Base-by-base conservation (phyloP, 2,797 vertebrate genomes). In the Silurus aristotelis region DNA sequence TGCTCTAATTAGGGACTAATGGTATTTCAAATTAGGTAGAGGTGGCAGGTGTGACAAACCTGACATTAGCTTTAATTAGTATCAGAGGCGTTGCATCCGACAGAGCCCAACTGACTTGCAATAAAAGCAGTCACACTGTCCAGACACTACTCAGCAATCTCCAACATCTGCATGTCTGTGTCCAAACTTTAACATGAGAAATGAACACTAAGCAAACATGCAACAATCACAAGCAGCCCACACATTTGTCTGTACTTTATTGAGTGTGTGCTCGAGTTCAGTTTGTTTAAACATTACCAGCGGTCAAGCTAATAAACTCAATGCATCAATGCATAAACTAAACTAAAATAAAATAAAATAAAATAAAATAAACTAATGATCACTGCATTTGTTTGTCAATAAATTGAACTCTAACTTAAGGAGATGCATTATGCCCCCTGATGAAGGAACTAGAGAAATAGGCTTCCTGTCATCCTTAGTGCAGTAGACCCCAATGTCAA, bases 281-380 rank as follows among this genome's bases (percentile, higher is more conserved):
- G 19, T 71, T 85, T 27, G 71, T 87, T 88, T 88, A 87, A 86
- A 90, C 89, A 76, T 66, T 76, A 83, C 20, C 84, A 83, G 76
- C 82, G 84, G 86, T 83, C 86, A 89, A 63, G 83, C 81, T 86
- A 84, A 89, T 87, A 89, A 87, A 86, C 86, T 78, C 22, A 83
- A 85, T 87, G 89, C 38, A 89, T 87, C 82, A 61, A 78, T 84
- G 38, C 38, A 4, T 38, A 38, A 38, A 38, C 38, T 38, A 38
- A 38, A 38, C 0, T 38, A 38, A 38, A 38, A 0, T 38, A 0
- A 38, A 38, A 4, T 38, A 38, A 38, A 38, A 0, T 38, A 0
- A 38, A 38, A 38, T 38, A 38, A 38, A 84, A 89, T 87, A 89
- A 87, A 86, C 86, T 82, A 84, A 85, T 87, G 89, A 88, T 87